Base-by-base conservation (phyloP, 2,888 invertebrate genomes). In the Chirona hameri region DNA sequence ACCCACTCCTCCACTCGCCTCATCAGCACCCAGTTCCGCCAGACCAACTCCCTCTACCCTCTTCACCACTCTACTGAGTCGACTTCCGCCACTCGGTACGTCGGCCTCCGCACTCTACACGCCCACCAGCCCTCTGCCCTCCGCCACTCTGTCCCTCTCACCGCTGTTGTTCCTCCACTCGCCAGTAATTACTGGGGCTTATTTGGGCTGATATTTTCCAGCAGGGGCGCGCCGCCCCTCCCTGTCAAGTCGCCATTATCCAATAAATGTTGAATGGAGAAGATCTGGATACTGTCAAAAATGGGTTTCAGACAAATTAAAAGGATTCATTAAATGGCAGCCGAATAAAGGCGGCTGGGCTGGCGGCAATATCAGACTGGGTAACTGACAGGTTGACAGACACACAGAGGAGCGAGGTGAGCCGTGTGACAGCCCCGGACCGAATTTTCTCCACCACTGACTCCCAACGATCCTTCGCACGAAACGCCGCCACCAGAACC, bases 241-340 rank as follows among this genome's bases (percentile, higher is more conserved):
- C 46, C 24, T 46, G 76, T 76, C 76, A 76, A 76, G 76, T 27
- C 76, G 76, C 76, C 39, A 76, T 76, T 76, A 76, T 76, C 76
- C 39, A 76, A 46, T 46, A 76, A 24, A 76, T 76, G 76, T 76
- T 76, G 76, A 76, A 76, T 76, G 46, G 76, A 18, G 72, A 15
- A 46, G 76, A 46, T 76, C 24, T 46, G 39, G 76, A 46, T 76
- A 39, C 76, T 76, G 76, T 76, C 76, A 76, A 76, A 76, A 76
- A 24, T 10, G 76, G 76, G 46, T 76, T 46, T 46, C 76, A 46
- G 46, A 76, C 76, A 76, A 76, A 46, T 76, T 76, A 76, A 76
- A 76, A 76, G 76, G 39, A 76, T 46, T 46, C 76, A 76, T 76
- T 76, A 76, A 76, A 76, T 76, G 76, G 76, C 76, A 76, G 76